These are phyloP conservation scores for Monochamus alternatus DNA, from an alignment of 2,888 invertebrate genomes.

Conservation along the genomic window DNA sequence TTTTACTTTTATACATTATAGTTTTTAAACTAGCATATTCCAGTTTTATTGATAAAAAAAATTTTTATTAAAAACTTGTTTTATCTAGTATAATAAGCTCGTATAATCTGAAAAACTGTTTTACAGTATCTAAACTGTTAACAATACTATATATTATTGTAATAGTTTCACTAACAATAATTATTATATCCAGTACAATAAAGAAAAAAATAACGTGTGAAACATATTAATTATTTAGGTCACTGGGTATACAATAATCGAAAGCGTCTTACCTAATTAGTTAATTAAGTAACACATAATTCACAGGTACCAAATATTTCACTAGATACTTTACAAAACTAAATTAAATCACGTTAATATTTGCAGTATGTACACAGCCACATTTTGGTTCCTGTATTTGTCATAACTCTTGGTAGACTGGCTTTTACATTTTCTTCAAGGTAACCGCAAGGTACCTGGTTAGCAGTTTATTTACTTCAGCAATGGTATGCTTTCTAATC, in stretches of 20 bases:
- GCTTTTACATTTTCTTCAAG: conserved; percentile 52
- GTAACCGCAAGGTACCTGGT: conserved; percentile 25
- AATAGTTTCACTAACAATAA: not conserved
- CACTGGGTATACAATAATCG: not conserved
- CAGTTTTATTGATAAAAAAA: too few relatives aligned
- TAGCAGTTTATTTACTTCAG: conserved; percentile 1
- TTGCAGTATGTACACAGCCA: conserved; percentile 11
- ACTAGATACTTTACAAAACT: not conserved
- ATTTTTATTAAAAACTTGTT: too few relatives aligned
- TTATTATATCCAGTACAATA: too few relatives aligned
- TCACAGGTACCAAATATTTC: conserved; percentile 14
- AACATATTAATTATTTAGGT: not conserved
- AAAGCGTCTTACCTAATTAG: not conserved
- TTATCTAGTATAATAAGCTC: too few relatives aligned
- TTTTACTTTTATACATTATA: too few relatives aligned
- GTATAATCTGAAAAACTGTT: too few relatives aligned
- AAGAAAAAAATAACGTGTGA: not conserved
- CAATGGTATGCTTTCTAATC: not conserved
- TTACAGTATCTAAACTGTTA: too few relatives aligned
- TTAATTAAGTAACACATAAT: not conserved
- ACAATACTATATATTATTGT: too few relatives aligned
- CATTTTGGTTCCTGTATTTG: conserved; percentile 31
- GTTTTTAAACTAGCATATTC: too few relatives aligned
- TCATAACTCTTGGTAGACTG: conserved; percentile 36
- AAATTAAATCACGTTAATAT: not conserved